phyloP scores from a whole-genome alignment of 2,888 invertebrate genomes.

The Drosophila lutescens region DNA sequence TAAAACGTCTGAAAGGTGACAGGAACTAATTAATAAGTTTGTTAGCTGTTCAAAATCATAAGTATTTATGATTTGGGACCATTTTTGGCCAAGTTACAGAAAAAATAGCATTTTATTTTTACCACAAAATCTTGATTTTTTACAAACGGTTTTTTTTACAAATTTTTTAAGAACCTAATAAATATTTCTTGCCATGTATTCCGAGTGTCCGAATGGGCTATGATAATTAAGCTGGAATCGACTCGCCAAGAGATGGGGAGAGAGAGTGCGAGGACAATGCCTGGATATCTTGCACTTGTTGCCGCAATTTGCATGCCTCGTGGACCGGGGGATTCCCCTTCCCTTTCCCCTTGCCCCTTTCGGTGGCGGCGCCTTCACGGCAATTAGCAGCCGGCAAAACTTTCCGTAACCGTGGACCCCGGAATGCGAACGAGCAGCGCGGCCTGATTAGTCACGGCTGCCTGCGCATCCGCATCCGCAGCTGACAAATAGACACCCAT shows the following conservation, averaged over 20 bases:
- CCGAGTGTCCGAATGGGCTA: slow-evolving; percentile 51
- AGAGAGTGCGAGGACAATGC: slow-evolving; percentile 19
- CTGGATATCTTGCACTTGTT: slow-evolving; percentile 66
- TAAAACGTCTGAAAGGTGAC: no score
- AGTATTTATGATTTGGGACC: no score
- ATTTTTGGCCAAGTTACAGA: background rate
- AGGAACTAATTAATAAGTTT: no score
- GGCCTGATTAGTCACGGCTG: slow-evolving; percentile 73
- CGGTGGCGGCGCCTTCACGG: slow-evolving; percentile 72
- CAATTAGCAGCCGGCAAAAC: slow-evolving; percentile 70
- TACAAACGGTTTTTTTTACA: no score
- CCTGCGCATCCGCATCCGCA: slow-evolving; percentile 52
- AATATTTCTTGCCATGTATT: background rate
- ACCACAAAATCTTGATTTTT: no score
- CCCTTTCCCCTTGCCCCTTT: background rate
- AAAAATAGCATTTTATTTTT: no score
- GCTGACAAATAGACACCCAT: slow-evolving; percentile 71
- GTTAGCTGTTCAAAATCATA: no score
- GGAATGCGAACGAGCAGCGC: slow-evolving; percentile 42
- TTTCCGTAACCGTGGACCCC: slow-evolving; percentile 38
- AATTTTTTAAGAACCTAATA: background rate
- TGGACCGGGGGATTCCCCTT: slow-evolving; percentile 5
- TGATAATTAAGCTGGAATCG: slow-evolving; percentile 69
- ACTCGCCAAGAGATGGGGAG: slow-evolving; percentile 1
- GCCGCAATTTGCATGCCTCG: slow-evolving; percentile 70